Evolutionary conservation across 2,888 invertebrate species (phyloP), one percentile per base, ranked within the genome.

Genomic region (Colletes collaris): DNA sequence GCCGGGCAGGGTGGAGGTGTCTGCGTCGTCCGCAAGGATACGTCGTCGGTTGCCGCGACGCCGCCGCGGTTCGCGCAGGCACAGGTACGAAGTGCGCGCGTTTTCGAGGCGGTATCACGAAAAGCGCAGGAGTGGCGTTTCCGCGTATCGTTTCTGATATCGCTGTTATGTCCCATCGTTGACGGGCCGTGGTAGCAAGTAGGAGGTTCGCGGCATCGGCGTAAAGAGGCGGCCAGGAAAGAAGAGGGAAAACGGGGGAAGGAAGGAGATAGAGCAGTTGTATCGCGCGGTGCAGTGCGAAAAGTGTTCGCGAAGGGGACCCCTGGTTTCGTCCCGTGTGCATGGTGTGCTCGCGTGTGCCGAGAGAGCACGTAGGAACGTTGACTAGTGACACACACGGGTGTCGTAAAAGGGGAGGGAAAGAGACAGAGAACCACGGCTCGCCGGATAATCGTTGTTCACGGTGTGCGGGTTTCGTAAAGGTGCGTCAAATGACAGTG

Each of bases 401-500:
- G 71, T 76, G 68, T 37, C 35, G 19, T 35, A 27, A 50, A 64
- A 52, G 37, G 40, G 56, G 56, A 76, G 49, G 76, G 44, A 67
- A 52, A 71, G 68, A 69, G 65, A 70, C 27, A 49, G 78, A 56
- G 60, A 71, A 62, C 53, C 53, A 71, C 70, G 66, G 60, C 56
- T 69, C 56, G 58, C 50, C 59, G 74, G 80, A 67, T 75, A 67
- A 75, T 81, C 50, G 50, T 74, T 56, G 78, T 68, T 59, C 49
- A 74, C 73, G 71, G 64, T 72, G 65, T 76, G 83, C 62, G 82
- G 62, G 75, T 80, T 65, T 77, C 77, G 82, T 77, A 79, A 60
- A 84, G 78, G 84, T 85, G 81, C 79, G 83, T 83, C 88, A 86
- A 87, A 89, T 89, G 89, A 87, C 87, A 89, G 86, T 83, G 84